phyloP scores from a whole-genome alignment of 2,113 vertebrate species.

The Paracanthobrama guichenoti region DNA sequence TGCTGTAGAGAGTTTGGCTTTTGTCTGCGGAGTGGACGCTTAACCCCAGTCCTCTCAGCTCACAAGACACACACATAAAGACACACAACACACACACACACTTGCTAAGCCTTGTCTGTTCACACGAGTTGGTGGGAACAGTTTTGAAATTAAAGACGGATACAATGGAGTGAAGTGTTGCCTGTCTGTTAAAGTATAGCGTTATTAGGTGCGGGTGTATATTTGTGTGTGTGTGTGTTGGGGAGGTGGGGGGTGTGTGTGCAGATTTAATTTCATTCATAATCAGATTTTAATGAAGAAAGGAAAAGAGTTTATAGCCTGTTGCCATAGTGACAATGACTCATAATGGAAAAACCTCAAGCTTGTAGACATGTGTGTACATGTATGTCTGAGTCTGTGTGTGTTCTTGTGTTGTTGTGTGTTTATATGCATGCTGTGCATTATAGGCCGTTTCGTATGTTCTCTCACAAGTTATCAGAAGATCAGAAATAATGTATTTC shows the following conservation, averaged over 20 bases:
- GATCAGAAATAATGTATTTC: slow-evolving; percentile 4
- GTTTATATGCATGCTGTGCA: slow-evolving; percentile 21
- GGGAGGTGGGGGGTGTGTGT: background rate
- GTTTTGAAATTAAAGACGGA: slow-evolving; percentile 57
- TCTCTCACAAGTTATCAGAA: slow-evolving; percentile 42
- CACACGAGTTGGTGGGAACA: slow-evolving; percentile 60
- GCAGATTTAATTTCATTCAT: slow-evolving; percentile 47
- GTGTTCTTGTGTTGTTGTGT: background rate
- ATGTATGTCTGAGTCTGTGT: slow-evolving; percentile 31
- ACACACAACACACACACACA: slow-evolving; percentile 40
- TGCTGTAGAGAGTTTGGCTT: slow-evolving; percentile 55
- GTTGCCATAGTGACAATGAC: slow-evolving; percentile 52
- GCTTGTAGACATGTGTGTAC: slow-evolving; percentile 27
- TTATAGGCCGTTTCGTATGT: background rate
- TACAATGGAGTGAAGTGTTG: slow-evolving; percentile 45
- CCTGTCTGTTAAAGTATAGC: slow-evolving; percentile 30
- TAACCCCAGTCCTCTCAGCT: slow-evolving; percentile 59
- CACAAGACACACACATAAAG: slow-evolving; percentile 49
- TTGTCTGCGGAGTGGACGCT: slow-evolving; percentile 61
- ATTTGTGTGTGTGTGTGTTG: slow-evolving; percentile 22
- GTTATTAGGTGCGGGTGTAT: slow-evolving; percentile 40
- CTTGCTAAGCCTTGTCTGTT: slow-evolving; percentile 54
- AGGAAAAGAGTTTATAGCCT: slow-evolving; percentile 47
- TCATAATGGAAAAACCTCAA: slow-evolving; percentile 35
- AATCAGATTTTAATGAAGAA: slow-evolving; percentile 58